Conservation (phyloP, 2,888 invertebrate species). For the Platerodrilus igneus region DNA sequence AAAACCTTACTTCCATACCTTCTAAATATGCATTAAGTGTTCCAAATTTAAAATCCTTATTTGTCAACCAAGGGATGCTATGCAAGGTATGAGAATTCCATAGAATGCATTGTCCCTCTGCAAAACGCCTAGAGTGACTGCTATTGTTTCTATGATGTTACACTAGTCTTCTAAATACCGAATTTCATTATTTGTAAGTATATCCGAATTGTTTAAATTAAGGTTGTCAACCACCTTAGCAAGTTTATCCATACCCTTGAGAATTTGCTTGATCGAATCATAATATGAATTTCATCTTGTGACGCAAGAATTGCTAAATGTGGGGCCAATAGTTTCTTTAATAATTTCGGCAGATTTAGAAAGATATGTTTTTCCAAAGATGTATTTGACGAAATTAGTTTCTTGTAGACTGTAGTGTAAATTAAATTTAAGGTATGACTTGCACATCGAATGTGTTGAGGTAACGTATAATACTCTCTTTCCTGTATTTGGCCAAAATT, state of each 20-base stretch:
- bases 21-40: too few relatives aligned
- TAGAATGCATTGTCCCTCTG: conserved; percentile 12
- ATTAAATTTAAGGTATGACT: conserved; percentile 21
- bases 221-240: conserved; percentile 5
- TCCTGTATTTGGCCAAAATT: too few relatives aligned
- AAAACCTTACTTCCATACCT: too few relatives aligned
- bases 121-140: conserved; percentile 8
- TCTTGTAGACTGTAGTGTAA: conserved; percentile 11
- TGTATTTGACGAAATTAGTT: conserved; percentile 2
- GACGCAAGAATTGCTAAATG: conserved; percentile 8
- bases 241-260: conserved; percentile 14
- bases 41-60: too few relatives aligned
- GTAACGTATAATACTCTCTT: too few relatives aligned
- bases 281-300: conserved; percentile 13
- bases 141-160: conserved; percentile 11
- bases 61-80: too few relatives aligned
- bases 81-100: conserved; percentile 12
- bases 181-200: conserved; percentile 12
- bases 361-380: conserved; percentile 3
- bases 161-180: conserved; percentile 14
- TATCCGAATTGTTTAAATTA: conserved; percentile 2
- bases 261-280: conserved; percentile 13
- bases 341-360: conserved; percentile 15
- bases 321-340: conserved; percentile 6
- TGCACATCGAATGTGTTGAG: conserved; percentile 18